Evolutionary conservation across 2,888 invertebrate species (phyloP).

Genomic region (Troides helena): DNA sequence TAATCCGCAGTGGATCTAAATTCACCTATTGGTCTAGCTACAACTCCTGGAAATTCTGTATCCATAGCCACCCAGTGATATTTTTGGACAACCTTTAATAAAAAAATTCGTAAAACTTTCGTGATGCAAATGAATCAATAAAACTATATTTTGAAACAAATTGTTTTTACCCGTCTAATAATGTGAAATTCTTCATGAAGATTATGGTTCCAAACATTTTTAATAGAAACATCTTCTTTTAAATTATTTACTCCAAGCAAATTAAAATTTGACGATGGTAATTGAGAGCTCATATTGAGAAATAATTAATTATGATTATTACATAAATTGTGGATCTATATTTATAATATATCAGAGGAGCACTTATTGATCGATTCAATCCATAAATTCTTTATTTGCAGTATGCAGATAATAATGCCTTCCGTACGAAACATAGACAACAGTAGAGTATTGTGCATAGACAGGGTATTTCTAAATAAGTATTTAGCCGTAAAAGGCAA

Average conservation of each 20-base stretch:
- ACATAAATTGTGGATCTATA: slow-evolving; percentile 10
- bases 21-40: slow-evolving; percentile 96
- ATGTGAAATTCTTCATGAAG: slow-evolving; percentile 95
- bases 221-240: slow-evolving; percentile 89
- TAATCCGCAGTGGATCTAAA: slow-evolving; percentile 92
- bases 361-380: slow-evolving; percentile 18
- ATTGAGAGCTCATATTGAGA: slow-evolving; percentile 31
- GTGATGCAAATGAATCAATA: background rate
- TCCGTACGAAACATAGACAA: background rate
- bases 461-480: background rate
- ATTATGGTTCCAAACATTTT: slow-evolving; percentile 97
- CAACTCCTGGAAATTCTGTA: slow-evolving; percentile 97
- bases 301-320: slow-evolving; percentile 8
- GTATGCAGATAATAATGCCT: background rate
- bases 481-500: background rate
- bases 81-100: slow-evolving; percentile 82
- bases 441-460: background rate
- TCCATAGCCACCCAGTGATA: slow-evolving; percentile 92
- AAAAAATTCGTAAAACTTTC: background rate
- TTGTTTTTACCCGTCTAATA: slow-evolving; percentile 85
- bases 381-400: slow-evolving; percentile 7
- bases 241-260: slow-evolving; percentile 28
- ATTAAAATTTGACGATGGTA: slow-evolving; percentile 37
- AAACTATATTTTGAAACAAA: background rate
- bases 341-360: background rate